phyloP scores from a whole-genome alignment of 2,797 vertebrate genomes.

The Microctenopoma lineatum region DNA sequence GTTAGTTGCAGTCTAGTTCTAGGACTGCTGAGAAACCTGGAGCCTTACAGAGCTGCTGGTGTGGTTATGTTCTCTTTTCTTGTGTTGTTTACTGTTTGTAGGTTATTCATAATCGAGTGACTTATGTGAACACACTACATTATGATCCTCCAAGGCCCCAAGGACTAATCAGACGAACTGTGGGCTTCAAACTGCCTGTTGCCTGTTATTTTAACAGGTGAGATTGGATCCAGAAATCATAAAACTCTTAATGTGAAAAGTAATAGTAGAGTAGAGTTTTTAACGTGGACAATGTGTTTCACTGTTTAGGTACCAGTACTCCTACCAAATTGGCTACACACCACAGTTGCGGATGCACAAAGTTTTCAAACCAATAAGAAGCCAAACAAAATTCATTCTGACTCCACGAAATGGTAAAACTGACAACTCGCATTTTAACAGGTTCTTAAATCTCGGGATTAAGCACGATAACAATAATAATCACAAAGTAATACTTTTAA shows the following conservation, averaged over 20 bases:
- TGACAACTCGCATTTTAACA: not conserved
- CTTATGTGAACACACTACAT: conserved; percentile 72
- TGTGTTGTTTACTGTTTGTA: conserved; percentile 5
- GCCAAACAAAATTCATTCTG: conserved; percentile 56
- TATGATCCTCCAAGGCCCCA: conserved; percentile 53
- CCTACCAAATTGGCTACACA: conserved; percentile 78
- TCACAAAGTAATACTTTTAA: too few relatives aligned
- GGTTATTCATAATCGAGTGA: conserved; percentile 69
- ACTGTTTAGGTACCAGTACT: conserved; percentile 75
- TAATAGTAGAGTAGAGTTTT: not conserved
- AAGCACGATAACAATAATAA: too few relatives aligned
- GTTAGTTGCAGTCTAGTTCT: too few relatives aligned
- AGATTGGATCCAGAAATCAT: not conserved
- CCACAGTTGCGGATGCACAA: conserved; percentile 59
- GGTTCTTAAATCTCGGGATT: too few relatives aligned
- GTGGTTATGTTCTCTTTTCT: not conserved
- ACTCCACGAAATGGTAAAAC: conserved; percentile 74
- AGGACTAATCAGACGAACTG: conserved; percentile 64
- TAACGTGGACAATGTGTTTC: conserved; percentile 1
- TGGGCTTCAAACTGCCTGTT: conserved; percentile 62
- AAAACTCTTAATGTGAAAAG: not conserved
- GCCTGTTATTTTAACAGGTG: conserved; percentile 81
- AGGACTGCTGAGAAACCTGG: too few relatives aligned
- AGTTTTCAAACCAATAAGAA: conserved; percentile 68
- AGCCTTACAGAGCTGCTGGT: not conserved